Conservation (phyloP, 2,113 vertebrate species). For the Grammomys dolichurus region DNA sequence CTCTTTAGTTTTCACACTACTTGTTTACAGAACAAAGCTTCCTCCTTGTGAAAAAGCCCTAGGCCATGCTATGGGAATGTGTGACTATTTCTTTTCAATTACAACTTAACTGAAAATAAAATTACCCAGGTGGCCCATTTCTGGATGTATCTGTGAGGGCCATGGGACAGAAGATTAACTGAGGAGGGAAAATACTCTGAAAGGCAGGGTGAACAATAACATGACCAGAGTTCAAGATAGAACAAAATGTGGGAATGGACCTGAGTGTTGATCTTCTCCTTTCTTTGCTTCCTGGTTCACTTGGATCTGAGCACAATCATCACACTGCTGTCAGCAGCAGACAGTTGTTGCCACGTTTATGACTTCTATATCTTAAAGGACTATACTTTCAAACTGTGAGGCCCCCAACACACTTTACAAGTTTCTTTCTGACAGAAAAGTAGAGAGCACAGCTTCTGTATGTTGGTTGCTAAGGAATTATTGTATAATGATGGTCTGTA, state of each 20-base stretch:
- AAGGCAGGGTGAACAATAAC: not conserved
- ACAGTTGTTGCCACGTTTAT: not conserved
- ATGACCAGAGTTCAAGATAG: not conserved
- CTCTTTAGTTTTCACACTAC: not conserved
- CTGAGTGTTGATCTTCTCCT: not conserved
- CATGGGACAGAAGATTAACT: not conserved
- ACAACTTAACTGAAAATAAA: not conserved
- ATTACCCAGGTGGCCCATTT: not conserved
- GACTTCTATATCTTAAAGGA: not conserved
- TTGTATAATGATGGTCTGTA: not conserved
- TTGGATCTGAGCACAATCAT: not conserved
- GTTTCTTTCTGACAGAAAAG: not conserved
- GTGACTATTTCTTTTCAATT: not conserved
- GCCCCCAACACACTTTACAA: not conserved
- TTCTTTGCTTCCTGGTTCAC: not conserved
- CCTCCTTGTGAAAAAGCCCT: not conserved
- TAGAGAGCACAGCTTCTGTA: not conserved
- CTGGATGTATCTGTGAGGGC: not conserved
- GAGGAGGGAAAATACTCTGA: not conserved
- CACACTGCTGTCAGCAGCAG: not conserved
- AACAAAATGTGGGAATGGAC: not conserved
- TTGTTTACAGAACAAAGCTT: not conserved
- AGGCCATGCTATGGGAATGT: not conserved
- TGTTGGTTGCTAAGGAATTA: too few relatives aligned
- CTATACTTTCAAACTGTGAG: not conserved